Evolutionary conservation across 2,888 invertebrate species (phyloP), one percentile per base, ranked within the genome.

Genomic region (Ditula angustiorana): DNA sequence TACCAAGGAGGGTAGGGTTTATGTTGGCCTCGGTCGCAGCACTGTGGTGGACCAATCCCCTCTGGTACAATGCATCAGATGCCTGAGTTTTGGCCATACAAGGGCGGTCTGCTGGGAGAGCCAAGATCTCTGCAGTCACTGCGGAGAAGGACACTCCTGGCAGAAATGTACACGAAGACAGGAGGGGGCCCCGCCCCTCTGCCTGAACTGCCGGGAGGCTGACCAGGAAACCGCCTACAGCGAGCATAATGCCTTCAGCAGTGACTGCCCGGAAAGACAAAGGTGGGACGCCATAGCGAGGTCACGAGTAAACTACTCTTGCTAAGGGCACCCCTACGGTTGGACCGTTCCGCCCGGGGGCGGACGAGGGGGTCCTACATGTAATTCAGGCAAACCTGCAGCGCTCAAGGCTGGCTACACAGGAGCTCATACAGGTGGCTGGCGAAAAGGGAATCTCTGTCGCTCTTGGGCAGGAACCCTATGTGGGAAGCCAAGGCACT

Each of bases 381-480:
- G 26, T 26, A 5, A 52, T 73, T 7, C 75, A 74, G 30, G 71
- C 64, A 0, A 76, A 76, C 53, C 67, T 76, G 0, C 71, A 71
- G n/a, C 59, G 73, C 4, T 67, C 63, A 0, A 68, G 70, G 24
- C 55, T 66, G 0, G 75, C 72, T 2, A 77, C 74, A 0, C 35
- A 55, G 0, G 77, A 78, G 41, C 58, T 75, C 0, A n/a, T 73
- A 0, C 57, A 68, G 11, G 67, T 23, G 7, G 75, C 73, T 0
- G 41, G 46, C n/a, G 47, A 66, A 5, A 47, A 8, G 0, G 49
- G 56, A 0, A 13, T 64, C 0, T 4, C 33, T 0, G 13, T 75
- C 0, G 74, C 74, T 4, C 53, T 78, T 0, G 62, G 77, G 0
- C 78, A 79, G 24, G 77, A 79, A 68, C 76, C 78, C 0, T 79